Conservation (phyloP, 2,888 invertebrate genomes). For the Caenorhabditis parvicauda region DNA sequence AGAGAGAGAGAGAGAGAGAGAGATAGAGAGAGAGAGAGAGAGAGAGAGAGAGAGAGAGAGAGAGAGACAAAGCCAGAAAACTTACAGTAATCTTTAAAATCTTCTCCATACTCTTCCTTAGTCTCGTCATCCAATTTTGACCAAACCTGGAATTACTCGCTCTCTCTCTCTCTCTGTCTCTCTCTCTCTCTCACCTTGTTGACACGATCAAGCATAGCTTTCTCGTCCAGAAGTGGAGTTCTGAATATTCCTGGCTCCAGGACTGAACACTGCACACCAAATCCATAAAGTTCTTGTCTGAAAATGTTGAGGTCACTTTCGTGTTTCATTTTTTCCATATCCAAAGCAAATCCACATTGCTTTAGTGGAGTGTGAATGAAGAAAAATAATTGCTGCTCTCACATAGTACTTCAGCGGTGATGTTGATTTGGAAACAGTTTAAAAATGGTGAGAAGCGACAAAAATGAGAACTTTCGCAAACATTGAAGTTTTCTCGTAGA, state of each 20-base stretch:
- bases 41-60: neutral
- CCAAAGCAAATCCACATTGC: neutral
- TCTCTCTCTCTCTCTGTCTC: too few relatives aligned
- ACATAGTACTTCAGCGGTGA: too few relatives aligned
- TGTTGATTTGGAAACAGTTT: neutral
- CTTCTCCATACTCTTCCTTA: conserved; percentile 46
- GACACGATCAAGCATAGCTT: conserved; percentile 37
- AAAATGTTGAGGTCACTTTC: neutral
- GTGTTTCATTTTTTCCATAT: neutral
- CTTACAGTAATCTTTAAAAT: conserved; percentile 50
- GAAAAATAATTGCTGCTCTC: too few relatives aligned
- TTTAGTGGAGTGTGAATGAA: too few relatives aligned
- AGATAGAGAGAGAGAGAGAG: too few relatives aligned
- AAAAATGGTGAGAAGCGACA: too few relatives aligned
- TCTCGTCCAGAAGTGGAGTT: conserved; percentile 41
- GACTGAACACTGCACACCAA: conserved; percentile 41
- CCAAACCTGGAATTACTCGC: too few relatives aligned
- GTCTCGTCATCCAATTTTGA: conserved; percentile 31
- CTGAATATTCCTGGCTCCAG: conserved; percentile 56
- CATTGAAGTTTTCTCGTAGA: neutral
- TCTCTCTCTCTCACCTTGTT: too few relatives aligned
- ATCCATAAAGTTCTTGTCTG: conserved; percentile 48
- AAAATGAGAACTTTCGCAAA: neutral
- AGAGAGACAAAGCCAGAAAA: neutral
- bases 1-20: too few relatives aligned